A percentile compares a stretch with the other conserved stretches of the same genome.
Conservation (phyloP, 2,113 vertebrate genomes). For the Myrmophylax atrothorax region DNA sequence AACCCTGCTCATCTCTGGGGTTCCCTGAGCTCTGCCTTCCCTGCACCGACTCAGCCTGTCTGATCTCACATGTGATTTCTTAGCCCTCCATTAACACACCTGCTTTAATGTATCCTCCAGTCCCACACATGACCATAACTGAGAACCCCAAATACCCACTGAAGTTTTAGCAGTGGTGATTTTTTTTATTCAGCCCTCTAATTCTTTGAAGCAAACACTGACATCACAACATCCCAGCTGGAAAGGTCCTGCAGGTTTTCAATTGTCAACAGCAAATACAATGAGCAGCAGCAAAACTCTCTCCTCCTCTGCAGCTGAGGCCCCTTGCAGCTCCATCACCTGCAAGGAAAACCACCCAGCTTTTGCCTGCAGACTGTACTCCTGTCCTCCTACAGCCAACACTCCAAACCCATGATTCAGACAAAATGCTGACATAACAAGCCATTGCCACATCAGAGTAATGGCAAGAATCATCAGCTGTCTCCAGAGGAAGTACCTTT, state of each 20-base stretch:
- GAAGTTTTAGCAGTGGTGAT: background rate
- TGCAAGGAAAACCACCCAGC: background rate
- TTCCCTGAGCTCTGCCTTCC: background rate
- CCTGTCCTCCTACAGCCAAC: background rate
- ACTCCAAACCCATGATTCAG: background rate
- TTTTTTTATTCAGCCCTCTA: background rate
- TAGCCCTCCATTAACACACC: background rate
- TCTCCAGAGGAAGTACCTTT: conserved; percentile 39
- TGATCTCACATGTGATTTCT: background rate
- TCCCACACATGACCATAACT: background rate
- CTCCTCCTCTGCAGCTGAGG: background rate
- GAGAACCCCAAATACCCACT: background rate
- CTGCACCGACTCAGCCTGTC: background rate
- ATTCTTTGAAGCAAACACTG: background rate
- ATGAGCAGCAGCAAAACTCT: background rate
- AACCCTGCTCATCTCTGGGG: background rate
- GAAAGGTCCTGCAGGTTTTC: background rate
- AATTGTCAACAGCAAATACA: background rate
- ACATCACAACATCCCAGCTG: background rate
- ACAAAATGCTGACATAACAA: background rate
- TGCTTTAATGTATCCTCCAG: background rate
- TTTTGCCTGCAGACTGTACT: background rate
- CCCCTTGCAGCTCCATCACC: background rate
- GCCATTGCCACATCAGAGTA: background rate
- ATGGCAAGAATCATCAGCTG: conserved; percentile 55